A percentile compares a stretch with the other conserved stretches of the same genome.
Conservation (phyloP, 2,888 invertebrate species). For the Brachypterus glaber region DNA sequence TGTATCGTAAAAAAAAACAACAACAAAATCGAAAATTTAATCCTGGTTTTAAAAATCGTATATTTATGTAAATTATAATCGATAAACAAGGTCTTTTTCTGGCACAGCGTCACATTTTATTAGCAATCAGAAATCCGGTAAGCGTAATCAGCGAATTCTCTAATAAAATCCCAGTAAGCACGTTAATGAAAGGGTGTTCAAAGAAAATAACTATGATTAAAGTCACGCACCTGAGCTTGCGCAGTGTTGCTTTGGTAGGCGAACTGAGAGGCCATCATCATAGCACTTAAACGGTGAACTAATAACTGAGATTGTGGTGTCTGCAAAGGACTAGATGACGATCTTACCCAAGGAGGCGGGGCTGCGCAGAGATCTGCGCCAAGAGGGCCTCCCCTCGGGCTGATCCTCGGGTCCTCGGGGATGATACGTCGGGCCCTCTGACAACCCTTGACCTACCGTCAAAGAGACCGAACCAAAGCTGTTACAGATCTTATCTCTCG, state of each 20-base stretch:
- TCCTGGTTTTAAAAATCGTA: too few relatives aligned
- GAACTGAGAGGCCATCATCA: conserved; percentile 35
- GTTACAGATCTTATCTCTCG: neutral
- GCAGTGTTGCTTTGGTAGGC: conserved; percentile 34
- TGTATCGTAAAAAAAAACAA: too few relatives aligned
- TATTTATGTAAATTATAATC: too few relatives aligned
- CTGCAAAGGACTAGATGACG: conserved; percentile 34
- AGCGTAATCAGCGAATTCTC: conserved; percentile 19
- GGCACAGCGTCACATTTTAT: too few relatives aligned
- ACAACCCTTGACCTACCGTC: conserved; percentile 3
- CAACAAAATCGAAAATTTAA: too few relatives aligned
- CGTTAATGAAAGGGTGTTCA: conserved; percentile 36
- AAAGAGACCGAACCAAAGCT: neutral
- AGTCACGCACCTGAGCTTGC: conserved; percentile 40
- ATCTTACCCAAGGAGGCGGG: conserved; percentile 32
- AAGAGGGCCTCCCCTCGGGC: conserved; percentile 29
- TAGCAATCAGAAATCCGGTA: too few relatives aligned
- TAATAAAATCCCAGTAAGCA: conserved; percentile 34
- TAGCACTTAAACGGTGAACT: conserved; percentile 39
- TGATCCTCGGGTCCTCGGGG: too few relatives aligned
- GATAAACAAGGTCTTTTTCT: too few relatives aligned
- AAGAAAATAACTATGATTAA: conserved; percentile 37
- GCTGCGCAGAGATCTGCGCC: conserved; percentile 38
- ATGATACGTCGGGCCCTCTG: conserved; percentile 4
- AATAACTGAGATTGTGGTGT: conserved; percentile 40